A percentile compares a stretch with the other conserved stretches of the same genome.
Conservation (phyloP, 2,888 invertebrate genomes). For the Carabus problematicus region DNA sequence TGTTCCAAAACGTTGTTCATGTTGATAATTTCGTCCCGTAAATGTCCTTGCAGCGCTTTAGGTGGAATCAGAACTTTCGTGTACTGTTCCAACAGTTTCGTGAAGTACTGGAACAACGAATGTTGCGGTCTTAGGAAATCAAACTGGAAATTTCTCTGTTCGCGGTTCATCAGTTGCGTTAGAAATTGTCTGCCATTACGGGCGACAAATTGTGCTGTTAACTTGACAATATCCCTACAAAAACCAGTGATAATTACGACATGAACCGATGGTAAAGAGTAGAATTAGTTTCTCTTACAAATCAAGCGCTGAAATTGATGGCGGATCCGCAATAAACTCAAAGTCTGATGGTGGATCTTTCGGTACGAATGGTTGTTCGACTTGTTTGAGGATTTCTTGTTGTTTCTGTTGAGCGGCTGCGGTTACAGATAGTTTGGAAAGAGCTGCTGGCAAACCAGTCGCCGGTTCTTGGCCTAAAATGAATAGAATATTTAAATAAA, state of each 20-base stretch:
- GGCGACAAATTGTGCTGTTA: conserved; percentile 99
- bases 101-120: conserved; percentile 97
- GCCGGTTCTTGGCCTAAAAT: conserved; percentile 58
- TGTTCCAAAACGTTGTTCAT: conserved; percentile 79
- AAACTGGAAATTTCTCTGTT: conserved; percentile 97
- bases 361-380: conserved; percentile 85
- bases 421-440: conserved; percentile 69
- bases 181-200: conserved; percentile 97
- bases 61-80: conserved; percentile 97
- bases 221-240: conserved; percentile 90
- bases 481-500: conserved; percentile 1
- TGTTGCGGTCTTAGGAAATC: conserved; percentile 99
- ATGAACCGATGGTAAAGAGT: not conserved
- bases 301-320: conserved; percentile 97
- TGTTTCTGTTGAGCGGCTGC: conserved; percentile 85
- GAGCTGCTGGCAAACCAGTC: conserved; percentile 59
- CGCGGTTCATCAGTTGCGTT: conserved; percentile 97
- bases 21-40: conserved; percentile 79
- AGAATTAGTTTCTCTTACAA: conserved; percentile 65
- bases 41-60: conserved; percentile 82
- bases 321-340: conserved; percentile 96
- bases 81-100: conserved; percentile 96
- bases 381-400: conserved; percentile 86
- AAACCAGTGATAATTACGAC: conserved; percentile 32
- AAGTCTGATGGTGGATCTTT: conserved; percentile 92